Evolutionary conservation across 2,888 invertebrate genomes (phyloP), one percentile per base, ranked within the genome.

Genomic region (Catocala sponsa): DNA sequence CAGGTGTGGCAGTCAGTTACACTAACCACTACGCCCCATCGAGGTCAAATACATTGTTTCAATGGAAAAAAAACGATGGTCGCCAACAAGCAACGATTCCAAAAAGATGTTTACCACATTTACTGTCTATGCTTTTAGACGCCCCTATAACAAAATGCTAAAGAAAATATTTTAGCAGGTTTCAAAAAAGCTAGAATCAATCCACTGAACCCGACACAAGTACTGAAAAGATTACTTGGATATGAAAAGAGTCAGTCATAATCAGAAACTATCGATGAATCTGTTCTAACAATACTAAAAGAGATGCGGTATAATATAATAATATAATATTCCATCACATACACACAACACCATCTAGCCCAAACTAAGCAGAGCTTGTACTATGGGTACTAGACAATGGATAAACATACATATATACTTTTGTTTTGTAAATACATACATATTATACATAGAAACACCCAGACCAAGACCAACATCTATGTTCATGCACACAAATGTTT

Each of bases 71-170:
- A 57, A 15, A 56, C 10, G 64, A 64, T 13, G 64, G 57, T 46
- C 57, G 61, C 32, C 25, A 55, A 55, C 52, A 59, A 48, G 42
- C 58, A 50, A 52, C 65, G 47, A 33, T 65, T 63, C 58, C 63
- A 54, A 61, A 72, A 66, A 69, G 70, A 62, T 55, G 75, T 64
- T 81, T 85, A 67, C 70, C 80, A 42, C 69, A 69, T 25, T 35
- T 82, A 43, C 65, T 84, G 15, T 54, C 78, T 47, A 64, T 61
- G 48, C 73, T 72, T 51, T 55, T 86, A 12, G 64, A 76, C 32
- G 35, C 15, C 49, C 49, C 35, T 49, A 49, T 35, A 49, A 49
- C 49, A 49, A 35, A 44, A 53, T 76, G 32, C 60, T 55, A 50
- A 50, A 64, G 65, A 49, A 35, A 38, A 78, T 77, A 51, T 58